Evolutionary conservation across 2,797 vertebrate genomes (phyloP), one percentile per base, ranked within the genome.

Genomic region (Momotus momota): DNA sequence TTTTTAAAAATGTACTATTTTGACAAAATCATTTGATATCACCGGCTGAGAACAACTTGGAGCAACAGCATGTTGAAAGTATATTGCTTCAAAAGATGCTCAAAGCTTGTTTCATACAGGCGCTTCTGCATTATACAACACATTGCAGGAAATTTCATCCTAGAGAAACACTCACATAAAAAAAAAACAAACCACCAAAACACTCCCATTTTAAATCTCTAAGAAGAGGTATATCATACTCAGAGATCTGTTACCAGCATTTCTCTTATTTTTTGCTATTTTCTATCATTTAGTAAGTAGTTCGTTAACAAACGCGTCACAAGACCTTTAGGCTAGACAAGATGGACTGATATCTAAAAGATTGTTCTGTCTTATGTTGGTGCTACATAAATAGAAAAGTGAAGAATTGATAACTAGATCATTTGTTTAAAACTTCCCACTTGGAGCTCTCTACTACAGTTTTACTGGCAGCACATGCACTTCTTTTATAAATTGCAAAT

Each of bases 401-500:
- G 51, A 94, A 57, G 27, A 91, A 81, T 79, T 82, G 81, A 81
- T 64, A 81, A 84, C 21, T 54, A 79, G 17, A 81, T 45, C 23
- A 64, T 93, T 57, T 84, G 48, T 90, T 84, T 58, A 62, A 95
- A 69, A 78, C 22, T 79, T 84, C 16, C 83, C 82, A 26, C 64
- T 62, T 69, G 45, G 69, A 81, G 19, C 2, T 66, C 51, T 62
- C 48, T 43, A 45, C 64, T 48, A 78, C 40, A 46, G 12, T 65
- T 83, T 90, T 74, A 78, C 66, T 90, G 65, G 49, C 73, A 86
- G 38, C n/a, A 64, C 17, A 75, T 8, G 23, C 10, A n/a, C 31
- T 81, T 77, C 26, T 55, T 70, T 75, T 91, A 77, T 46, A 88
- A 93, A 86, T 70, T 92, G 72, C 31, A 93, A 78, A 58, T 86